These are phyloP conservation scores for Parazoanthus darwini DNA, from an alignment of 92 coral and sea anemone genomes.

Conservation along the genomic window DNA sequence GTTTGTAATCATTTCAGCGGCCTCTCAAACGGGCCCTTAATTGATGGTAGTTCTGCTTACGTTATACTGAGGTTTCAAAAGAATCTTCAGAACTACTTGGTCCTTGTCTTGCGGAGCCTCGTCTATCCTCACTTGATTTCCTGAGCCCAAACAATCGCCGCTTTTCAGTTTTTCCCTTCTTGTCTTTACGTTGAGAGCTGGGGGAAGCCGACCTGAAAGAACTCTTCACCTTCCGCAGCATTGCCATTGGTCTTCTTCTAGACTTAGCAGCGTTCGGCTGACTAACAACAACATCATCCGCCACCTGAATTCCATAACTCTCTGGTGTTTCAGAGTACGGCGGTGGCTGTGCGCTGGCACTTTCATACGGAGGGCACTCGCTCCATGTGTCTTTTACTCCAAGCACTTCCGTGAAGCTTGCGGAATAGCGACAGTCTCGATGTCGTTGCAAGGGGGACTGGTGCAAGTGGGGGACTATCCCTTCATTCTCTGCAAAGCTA, in stretches of 20 bases:
- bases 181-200: constrained; percentile 46
- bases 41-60: neutral
- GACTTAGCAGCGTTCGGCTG: constrained; percentile 56
- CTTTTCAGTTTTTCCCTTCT: constrained; percentile 54
- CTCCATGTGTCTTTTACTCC: constrained; percentile 71
- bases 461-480: constrained; percentile 5
- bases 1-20: too few relatives aligned
- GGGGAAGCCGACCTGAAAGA: constrained; percentile 62
- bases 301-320: constrained; percentile 56
- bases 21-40: too few relatives aligned
- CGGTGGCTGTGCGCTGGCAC: constrained; percentile 74
- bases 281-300: constrained; percentile 74
- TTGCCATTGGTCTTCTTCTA: constrained; percentile 69
- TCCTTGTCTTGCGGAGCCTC: constrained; percentile 25
- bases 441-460: constrained; percentile 36
- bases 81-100: constrained; percentile 41
- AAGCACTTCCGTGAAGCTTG: constrained; percentile 77
- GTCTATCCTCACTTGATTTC: constrained; percentile 41
- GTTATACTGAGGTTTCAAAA: constrained; percentile 51
- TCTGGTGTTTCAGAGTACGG: constrained; percentile 80
- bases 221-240: constrained; percentile 75
- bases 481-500: constrained; percentile 41
- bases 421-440: constrained; percentile 76
- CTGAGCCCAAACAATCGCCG: constrained; percentile 75
- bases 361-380: constrained; percentile 82